Evolutionary conservation across 1,140 invertebrate genomes (phyloP), one percentile per base, ranked within the genome.

Genomic region (Meloidogyne exigua): DNA sequence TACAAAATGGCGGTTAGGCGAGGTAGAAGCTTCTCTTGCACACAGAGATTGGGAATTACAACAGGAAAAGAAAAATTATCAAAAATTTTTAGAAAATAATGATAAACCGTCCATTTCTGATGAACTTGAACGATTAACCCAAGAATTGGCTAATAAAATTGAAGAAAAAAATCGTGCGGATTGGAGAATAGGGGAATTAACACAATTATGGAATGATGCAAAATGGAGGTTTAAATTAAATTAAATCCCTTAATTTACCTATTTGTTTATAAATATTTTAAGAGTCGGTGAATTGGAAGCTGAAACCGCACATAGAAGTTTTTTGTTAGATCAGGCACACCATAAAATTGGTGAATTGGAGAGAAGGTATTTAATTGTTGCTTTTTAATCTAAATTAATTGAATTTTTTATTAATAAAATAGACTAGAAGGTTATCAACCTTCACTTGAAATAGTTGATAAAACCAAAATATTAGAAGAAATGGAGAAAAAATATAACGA

Each of bases 201-300:
- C 63, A 10, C 81, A 82, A 65, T 81, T 71, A 63, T 82, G 81
- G 81, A 82, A 82, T 69, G 81, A 82, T 39, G 81, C 81, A 10
- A 82, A 82, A 26, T 82, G 81, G 81, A 82, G 81, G 80, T 79
- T 15, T 13, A 25, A 26, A 10, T n/a, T n/a, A 28, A 15, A 42
- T 28, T 79, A 76, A 11, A 12, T 63, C n/a, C n/a, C n/a, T 1
- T 13, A 57, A 23, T 13, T 23, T 39, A n/a, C n/a, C n/a, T n/a
- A n/a, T n/a, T n/a, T n/a, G n/a, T n/a, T n/a, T n/a, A n/a, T n/a
- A n/a, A 26, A 18, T 28, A 23, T 28, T 76, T 79, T 81, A 18
- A 79, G 78, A 23, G 66, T 82, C 32, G 80, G 80, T 3, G 80
- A 81, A 62, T 65, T 81, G 65, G 80, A 81, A 69, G 70, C 80